Conservation (phyloP, 1,140 invertebrate species). For the Rhyacophila brunnea region DNA sequence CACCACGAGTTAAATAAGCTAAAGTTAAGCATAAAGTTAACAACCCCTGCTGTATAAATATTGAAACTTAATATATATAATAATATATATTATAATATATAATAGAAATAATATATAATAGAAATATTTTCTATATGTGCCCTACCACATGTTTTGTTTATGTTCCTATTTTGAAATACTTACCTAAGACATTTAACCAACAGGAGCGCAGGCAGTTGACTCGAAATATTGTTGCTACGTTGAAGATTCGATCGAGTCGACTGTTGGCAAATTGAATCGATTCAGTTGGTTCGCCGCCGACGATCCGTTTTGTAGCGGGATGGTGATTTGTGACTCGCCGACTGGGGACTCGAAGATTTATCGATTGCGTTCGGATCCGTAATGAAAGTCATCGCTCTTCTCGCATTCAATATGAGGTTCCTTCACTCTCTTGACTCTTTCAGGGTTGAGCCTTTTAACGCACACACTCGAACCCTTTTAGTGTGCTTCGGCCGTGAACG, state of each 20-base stretch:
- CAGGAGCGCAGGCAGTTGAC: no score
- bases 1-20: no score
- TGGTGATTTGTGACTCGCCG: slow-evolving; percentile 22
- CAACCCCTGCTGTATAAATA: no score
- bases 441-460: background rate
- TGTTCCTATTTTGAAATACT: no score
- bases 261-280: slow-evolving; percentile 31
- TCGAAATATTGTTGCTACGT: no score
- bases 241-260: background rate
- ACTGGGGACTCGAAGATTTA: slow-evolving; percentile 21
- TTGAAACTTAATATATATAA: no score
- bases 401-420: slow-evolving; percentile 10
- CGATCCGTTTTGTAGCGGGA: slow-evolving; percentile 1
- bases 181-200: no score
- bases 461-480: slow-evolving; percentile 1
- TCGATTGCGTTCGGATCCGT: slow-evolving; percentile 23
- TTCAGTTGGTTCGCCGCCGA: slow-evolving; percentile 20
- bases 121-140: no score
- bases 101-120: no score
- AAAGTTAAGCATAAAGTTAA: no score
- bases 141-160: no score
- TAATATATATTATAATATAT: no score
- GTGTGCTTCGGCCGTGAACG: background rate
- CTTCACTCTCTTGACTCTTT: background rate
- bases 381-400: slow-evolving; percentile 27